phyloP scores from a whole-genome alignment of 2,888 invertebrate genomes.

The Cancer borealis region DNA sequence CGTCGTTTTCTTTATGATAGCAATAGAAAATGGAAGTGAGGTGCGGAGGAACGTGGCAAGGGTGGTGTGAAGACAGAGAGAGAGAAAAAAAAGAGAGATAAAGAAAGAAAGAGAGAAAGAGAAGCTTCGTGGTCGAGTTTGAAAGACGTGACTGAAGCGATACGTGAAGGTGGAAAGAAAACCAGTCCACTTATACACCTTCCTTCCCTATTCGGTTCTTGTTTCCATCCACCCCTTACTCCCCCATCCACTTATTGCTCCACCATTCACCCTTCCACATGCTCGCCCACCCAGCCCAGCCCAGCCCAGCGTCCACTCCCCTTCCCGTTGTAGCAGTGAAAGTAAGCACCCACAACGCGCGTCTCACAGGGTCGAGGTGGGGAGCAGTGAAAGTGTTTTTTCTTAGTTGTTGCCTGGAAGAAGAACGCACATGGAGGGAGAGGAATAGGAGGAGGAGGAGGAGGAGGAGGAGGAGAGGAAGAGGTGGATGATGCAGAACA shows the following conservation, averaged over 20 bases:
- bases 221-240: background rate
- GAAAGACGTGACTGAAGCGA: background rate
- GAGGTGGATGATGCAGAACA: background rate
- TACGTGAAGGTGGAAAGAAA: background rate
- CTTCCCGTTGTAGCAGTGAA: conserved; percentile 22
- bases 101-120: background rate
- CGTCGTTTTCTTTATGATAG: background rate
- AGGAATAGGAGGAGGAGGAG: background rate
- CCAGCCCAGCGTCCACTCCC: background rate
- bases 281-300: background rate
- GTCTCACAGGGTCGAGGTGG: background rate
- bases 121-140: background rate
- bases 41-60: background rate
- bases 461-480: background rate
- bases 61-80: background rate
- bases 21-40: background rate
- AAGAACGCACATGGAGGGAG: background rate
- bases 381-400: conserved; percentile 18
- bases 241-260: background rate
- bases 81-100: background rate
- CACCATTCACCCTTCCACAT: background rate
- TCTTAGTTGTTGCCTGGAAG: conserved; percentile 4
- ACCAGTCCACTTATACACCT: background rate
- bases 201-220: background rate
- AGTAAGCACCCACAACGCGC: background rate